Percentiles rank a stretch among this genome's conserved stretches.
Evolutionary conservation across 2,888 invertebrate genomes (phyloP).

Genomic region (Melipona beecheii): DNA sequence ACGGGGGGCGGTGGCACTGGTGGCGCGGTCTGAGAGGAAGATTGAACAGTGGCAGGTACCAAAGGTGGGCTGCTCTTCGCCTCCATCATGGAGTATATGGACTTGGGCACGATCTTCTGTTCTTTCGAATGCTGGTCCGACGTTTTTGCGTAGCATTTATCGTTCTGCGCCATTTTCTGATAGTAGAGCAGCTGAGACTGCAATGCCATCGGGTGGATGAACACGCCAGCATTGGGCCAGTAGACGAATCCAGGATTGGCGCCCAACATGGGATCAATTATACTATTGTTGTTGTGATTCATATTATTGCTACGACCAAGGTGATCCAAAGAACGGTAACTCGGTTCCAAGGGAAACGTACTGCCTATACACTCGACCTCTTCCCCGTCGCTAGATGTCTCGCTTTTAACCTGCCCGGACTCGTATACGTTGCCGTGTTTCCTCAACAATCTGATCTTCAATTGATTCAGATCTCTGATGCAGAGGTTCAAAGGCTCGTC

Average conservation of each 20-base stretch:
- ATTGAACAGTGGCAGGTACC: slow-evolving; percentile 75
- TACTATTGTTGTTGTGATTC: slow-evolving; percentile 83
- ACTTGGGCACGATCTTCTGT: slow-evolving; percentile 83
- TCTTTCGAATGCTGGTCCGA: slow-evolving; percentile 68
- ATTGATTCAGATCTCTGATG: slow-evolving; percentile 90
- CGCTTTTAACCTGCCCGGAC: slow-evolving; percentile 87
- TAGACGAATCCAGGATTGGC: slow-evolving; percentile 86
- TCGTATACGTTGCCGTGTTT: slow-evolving; percentile 88
- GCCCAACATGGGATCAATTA: slow-evolving; percentile 83
- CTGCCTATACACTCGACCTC: slow-evolving; percentile 85
- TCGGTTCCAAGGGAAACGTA: slow-evolving; percentile 64
- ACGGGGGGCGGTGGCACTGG: slow-evolving; percentile 69
- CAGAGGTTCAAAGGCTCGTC: slow-evolving; percentile 94
- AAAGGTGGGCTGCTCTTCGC: slow-evolving; percentile 70
- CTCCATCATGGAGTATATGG: slow-evolving; percentile 82
- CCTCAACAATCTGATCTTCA: slow-evolving; percentile 88
- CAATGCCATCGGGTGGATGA: slow-evolving; percentile 90
- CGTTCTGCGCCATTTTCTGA: slow-evolving; percentile 88
- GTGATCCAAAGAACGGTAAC: slow-evolving; percentile 46
- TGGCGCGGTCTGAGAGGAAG: slow-evolving; percentile 67
- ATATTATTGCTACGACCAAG: slow-evolving; percentile 58
- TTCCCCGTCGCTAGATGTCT: slow-evolving; percentile 85
- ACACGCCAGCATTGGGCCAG: slow-evolving; percentile 89
- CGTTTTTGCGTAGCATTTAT: slow-evolving; percentile 77
- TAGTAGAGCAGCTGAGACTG: slow-evolving; percentile 91